phyloP scores from a whole-genome alignment of 2,888 invertebrate species.

The Oegoconia quadripuncta region DNA sequence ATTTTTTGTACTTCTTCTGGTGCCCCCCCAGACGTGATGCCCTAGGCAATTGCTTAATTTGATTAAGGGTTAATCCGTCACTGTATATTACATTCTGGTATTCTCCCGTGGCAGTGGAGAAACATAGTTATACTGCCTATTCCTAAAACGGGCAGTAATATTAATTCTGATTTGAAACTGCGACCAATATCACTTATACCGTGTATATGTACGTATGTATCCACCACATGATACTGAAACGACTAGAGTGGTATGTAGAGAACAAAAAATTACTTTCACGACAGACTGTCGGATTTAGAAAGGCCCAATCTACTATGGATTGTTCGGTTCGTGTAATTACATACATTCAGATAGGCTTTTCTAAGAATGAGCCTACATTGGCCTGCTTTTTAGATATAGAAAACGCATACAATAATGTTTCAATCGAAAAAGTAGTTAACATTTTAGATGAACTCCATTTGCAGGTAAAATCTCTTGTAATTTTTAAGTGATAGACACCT shows the following conservation, averaged over 20 bases:
- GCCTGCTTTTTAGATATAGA: no score
- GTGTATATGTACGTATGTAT: slow-evolving; percentile 22
- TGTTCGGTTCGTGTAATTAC: slow-evolving; percentile 7
- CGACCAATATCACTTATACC: slow-evolving; percentile 21
- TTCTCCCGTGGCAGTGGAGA: slow-evolving; percentile 19
- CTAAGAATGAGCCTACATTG: slow-evolving; percentile 8
- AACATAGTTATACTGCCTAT: slow-evolving; percentile 18
- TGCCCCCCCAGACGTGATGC: no score
- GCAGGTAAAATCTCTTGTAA: neutral
- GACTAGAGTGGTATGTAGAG: slow-evolving; percentile 23
- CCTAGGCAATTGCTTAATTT: no score
- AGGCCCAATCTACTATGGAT: slow-evolving; percentile 11
- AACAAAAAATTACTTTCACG: slow-evolving; percentile 13
- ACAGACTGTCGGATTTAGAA: slow-evolving; percentile 16
- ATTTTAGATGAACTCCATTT: neutral
- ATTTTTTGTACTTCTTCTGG: no score
- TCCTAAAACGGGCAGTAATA: slow-evolving; percentile 14
- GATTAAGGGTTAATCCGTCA: no score
- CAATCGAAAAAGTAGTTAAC: neutral
- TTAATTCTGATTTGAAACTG: neutral
- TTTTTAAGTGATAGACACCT: neutral
- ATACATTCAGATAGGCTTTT: slow-evolving; percentile 15
- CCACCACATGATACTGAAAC: slow-evolving; percentile 16
- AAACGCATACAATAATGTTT: no score
- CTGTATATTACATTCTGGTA: slow-evolving; percentile 4